Evolutionary conservation across 2,797 vertebrate genomes (phyloP).

Genomic region (Tamandua tetradactyla): DNA sequence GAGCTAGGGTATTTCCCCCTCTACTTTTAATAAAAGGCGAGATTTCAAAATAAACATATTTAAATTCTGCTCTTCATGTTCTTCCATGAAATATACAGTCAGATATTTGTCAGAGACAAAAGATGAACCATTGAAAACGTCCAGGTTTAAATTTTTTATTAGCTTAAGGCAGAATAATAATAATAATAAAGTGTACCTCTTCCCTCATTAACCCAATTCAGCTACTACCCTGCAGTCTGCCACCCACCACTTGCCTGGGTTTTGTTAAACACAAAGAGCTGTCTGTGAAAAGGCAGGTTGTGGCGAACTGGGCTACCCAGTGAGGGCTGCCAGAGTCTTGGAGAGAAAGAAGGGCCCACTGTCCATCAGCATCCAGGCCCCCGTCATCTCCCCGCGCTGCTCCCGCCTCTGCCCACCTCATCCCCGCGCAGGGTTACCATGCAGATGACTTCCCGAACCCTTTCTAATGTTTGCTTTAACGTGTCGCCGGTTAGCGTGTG

Average conservation of each 20-base stretch:
- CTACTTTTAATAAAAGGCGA: constrained; percentile 58
- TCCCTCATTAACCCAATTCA: constrained; percentile 85
- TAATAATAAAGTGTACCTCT: constrained; percentile 35
- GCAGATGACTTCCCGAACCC: constrained; percentile 85
- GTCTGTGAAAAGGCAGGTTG: constrained; percentile 81
- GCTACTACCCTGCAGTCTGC: constrained; percentile 79
- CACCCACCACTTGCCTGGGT: constrained; percentile 80
- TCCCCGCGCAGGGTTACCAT: constrained; percentile 79
- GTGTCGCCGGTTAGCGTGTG: constrained; percentile 87
- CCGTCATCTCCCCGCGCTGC: constrained; percentile 73
- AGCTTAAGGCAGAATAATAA: constrained; percentile 82
- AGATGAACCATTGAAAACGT: constrained; percentile 65
- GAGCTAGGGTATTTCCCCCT: constrained; percentile 1
- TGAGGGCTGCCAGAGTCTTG: constrained; percentile 63
- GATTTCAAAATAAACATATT: constrained; percentile 69
- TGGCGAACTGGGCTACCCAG: constrained; percentile 68
- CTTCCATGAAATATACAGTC: constrained; percentile 76
- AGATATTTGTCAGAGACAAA: constrained; percentile 72
- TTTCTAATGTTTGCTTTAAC: constrained; percentile 87
- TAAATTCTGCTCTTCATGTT: constrained; percentile 51
- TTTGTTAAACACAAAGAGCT: constrained; percentile 80
- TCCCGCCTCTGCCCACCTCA: constrained; percentile 77
- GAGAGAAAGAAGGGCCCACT: constrained; percentile 72
- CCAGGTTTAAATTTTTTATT: constrained; percentile 83
- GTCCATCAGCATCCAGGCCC: constrained; percentile 79